These are phyloP conservation scores for Semnornis frantzii DNA, from an alignment of 2,113 vertebrate genomes.

Conservation along the genomic window DNA sequence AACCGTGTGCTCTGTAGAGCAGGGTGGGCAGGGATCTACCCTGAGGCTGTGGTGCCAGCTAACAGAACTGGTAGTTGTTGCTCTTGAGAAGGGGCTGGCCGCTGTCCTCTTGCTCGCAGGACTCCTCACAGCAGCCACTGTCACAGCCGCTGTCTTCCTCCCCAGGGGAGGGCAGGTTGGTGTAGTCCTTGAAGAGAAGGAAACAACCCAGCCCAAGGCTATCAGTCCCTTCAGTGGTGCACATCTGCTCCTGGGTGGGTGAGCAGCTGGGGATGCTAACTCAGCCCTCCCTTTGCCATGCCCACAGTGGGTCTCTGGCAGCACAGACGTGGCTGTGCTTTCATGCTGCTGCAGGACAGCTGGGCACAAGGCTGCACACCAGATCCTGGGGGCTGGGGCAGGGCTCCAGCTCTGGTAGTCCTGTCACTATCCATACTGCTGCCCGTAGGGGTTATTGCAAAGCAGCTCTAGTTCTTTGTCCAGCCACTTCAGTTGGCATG, in stretches of 20 bases:
- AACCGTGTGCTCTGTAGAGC: neutral
- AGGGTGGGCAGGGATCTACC: neutral
- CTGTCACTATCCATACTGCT: rapidly evolving
- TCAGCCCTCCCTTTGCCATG: neutral
- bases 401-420: neutral
- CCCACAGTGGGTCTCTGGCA: neutral
- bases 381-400: neutral
- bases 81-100: slow-evolving; percentile 87
- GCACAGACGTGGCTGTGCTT: neutral
- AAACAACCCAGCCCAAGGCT: neutral
- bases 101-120: slow-evolving; percentile 83
- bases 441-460: neutral
- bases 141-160: slow-evolving; percentile 78
- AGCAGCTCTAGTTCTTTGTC: neutral
- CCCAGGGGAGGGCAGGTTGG: slow-evolving; percentile 61
- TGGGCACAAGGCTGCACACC: neutral
- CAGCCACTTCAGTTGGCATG: neutral
- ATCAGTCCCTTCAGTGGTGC: neutral
- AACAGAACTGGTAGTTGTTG: slow-evolving; percentile 97
- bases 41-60: neutral
- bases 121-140: slow-evolving; percentile 78
- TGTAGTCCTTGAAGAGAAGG: slow-evolving; percentile 66
- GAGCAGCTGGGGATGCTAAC: neutral
- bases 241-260: rapidly evolving
- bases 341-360: neutral